phyloP scores from a whole-genome alignment of 2,888 invertebrate genomes.

The Plebejus melissa region DNA sequence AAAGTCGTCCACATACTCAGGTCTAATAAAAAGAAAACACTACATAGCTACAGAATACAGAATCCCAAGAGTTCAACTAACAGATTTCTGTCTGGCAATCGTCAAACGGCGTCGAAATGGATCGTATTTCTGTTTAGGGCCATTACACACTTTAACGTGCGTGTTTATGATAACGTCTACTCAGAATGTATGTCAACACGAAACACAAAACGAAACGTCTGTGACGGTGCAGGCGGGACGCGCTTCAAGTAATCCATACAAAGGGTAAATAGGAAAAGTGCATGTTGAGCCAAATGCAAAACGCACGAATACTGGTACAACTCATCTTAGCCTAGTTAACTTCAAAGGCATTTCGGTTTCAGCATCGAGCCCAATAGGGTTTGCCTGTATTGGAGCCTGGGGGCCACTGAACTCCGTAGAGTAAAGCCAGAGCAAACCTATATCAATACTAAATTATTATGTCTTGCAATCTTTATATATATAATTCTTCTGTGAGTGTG shows the following conservation, averaged over 20 bases:
- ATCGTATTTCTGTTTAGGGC: neutral
- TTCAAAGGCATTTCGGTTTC: neutral
- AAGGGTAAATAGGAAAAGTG: neutral
- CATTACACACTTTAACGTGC: constrained; percentile 1
- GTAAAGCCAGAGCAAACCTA: too few relatives aligned
- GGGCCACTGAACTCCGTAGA: neutral
- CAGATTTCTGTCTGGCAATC: neutral
- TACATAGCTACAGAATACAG: neutral
- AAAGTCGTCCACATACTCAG: too few relatives aligned
- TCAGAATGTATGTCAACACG: neutral
- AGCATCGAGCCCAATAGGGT: neutral
- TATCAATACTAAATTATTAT: too few relatives aligned
- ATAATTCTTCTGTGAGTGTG: too few relatives aligned
- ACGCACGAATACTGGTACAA: neutral
- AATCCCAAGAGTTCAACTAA: neutral
- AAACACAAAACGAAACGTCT: neutral
- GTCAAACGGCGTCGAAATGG: neutral
- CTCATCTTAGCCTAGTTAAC: neutral
- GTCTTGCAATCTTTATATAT: too few relatives aligned
- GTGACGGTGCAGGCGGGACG: neutral
- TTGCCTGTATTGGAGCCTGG: neutral
- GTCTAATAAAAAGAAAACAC: too few relatives aligned
- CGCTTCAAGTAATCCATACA: constrained; percentile 5
- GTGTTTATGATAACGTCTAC: constrained; percentile 1
- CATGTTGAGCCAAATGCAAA: neutral